A percentile compares a stretch with the other conserved stretches of the same genome.
Evolutionary conservation across 2,888 invertebrate species (phyloP).

Genomic region (Mamestra brassicae): DNA sequence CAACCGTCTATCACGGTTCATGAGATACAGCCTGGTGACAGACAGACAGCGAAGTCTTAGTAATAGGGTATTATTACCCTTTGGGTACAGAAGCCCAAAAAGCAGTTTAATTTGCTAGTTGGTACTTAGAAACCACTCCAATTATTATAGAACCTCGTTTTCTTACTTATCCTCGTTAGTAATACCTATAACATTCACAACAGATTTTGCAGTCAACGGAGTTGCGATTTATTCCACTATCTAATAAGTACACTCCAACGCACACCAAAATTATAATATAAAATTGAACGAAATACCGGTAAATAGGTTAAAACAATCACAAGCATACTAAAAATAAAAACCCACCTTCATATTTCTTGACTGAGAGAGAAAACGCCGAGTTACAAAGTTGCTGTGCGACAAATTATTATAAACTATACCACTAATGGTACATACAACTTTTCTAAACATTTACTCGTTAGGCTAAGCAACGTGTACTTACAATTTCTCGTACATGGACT

Average conservation of each 20-base stretch:
- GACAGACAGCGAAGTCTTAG: too few species aligned
- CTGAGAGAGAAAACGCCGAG: conserved; percentile 18
- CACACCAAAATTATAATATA: not conserved
- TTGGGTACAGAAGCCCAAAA: not conserved
- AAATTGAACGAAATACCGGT: not conserved
- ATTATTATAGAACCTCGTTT: not conserved
- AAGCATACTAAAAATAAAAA: not conserved
- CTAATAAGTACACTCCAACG: too few species aligned
- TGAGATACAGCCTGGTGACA: too few species aligned
- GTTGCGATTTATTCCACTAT: too few species aligned
- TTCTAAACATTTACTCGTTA: conserved; percentile 50
- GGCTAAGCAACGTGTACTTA: conserved; percentile 4
- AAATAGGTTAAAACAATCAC: not conserved
- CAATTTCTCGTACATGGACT: not conserved
- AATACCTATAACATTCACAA: too few species aligned
- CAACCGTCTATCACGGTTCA: too few species aligned
- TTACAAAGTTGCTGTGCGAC: not conserved
- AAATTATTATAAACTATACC: conserved; percentile 23
- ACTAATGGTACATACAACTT: conserved; percentile 22
- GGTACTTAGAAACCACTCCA: not conserved
- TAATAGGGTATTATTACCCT: too few species aligned
- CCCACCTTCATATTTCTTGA: conserved; percentile 60
- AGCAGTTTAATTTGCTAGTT: not conserved
- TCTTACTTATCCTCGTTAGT: too few species aligned
- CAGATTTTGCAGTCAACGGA: not conserved